Conservation (phyloP, 2,797 vertebrate species). For the Pseudochaenichthys georgianus region DNA sequence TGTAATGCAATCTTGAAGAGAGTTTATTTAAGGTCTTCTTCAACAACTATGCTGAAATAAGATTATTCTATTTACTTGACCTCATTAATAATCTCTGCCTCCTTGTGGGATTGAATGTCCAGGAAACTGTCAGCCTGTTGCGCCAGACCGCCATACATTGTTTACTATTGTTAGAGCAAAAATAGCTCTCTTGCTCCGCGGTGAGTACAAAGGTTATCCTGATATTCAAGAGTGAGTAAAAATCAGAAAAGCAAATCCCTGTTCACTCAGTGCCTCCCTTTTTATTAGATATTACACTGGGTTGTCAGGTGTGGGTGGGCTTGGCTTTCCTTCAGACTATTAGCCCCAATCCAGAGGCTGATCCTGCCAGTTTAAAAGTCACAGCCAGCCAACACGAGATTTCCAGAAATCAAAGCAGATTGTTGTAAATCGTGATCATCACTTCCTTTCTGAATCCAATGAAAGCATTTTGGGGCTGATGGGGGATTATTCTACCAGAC, state of each 20-base stretch:
- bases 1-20: slow-evolving; percentile 37
- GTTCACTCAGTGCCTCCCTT: slow-evolving; percentile 44
- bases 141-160: slow-evolving; percentile 59
- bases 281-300: slow-evolving; percentile 55
- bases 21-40: slow-evolving; percentile 70
- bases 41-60: slow-evolving; percentile 48
- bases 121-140: slow-evolving; percentile 67
- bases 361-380: slow-evolving; percentile 73
- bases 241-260: slow-evolving; percentile 47
- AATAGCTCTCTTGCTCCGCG: slow-evolving; percentile 41
- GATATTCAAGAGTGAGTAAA: slow-evolving; percentile 53
- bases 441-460: slow-evolving; percentile 78
- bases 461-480: slow-evolving; percentile 79
- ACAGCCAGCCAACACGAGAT: slow-evolving; percentile 74
- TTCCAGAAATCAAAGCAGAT: slow-evolving; percentile 81
- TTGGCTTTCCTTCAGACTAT: slow-evolving; percentile 75
- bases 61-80: slow-evolving; percentile 70
- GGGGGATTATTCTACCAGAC: slow-evolving; percentile 76
- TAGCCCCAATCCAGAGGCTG: slow-evolving; percentile 71
- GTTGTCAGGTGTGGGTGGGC: slow-evolving; percentile 84
- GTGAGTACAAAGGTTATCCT: slow-evolving; percentile 49
- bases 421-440: slow-evolving; percentile 82
- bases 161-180: slow-evolving; percentile 67
- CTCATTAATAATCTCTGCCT: slow-evolving; percentile 59
- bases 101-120: slow-evolving; percentile 50